phyloP scores from a whole-genome alignment of 2,797 vertebrate genomes.

The Sylvia borin region DNA sequence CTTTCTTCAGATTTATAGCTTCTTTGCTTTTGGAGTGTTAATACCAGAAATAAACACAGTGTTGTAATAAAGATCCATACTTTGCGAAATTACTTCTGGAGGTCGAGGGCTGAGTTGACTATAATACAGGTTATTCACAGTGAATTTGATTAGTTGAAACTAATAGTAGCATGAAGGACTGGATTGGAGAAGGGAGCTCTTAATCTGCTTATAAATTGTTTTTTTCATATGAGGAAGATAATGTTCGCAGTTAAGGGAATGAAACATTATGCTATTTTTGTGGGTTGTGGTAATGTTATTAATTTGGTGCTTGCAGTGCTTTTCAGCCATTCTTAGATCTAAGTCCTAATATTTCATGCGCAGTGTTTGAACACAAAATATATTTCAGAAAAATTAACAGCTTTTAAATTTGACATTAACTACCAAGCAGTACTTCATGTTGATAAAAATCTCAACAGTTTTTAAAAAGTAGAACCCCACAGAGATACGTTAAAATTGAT shows the following conservation, averaged over 20 bases:
- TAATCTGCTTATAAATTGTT: neutral
- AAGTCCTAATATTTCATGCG: neutral
- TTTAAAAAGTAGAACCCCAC: slow-evolving; percentile 26
- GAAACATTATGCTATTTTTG: neutral
- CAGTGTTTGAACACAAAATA: neutral
- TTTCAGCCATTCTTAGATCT: neutral
- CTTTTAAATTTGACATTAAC: slow-evolving; percentile 18
- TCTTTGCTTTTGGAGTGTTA: neutral
- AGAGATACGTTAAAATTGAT: slow-evolving; percentile 28
- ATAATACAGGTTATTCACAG: neutral
- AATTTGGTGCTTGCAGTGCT: neutral
- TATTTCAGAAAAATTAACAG: slow-evolving; percentile 14
- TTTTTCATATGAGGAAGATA: neutral
- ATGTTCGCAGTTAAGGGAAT: neutral
- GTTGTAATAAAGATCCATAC: neutral
- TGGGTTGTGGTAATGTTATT: neutral
- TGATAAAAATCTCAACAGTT: slow-evolving; percentile 53
- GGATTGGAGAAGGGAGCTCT: neutral
- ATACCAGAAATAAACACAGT: neutral
- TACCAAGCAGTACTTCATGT: neutral
- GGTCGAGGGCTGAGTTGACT: neutral
- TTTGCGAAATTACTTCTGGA: neutral
- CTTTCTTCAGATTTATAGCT: neutral
- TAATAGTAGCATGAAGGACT: neutral
- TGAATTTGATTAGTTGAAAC: neutral